Conservation (phyloP, 2,797 vertebrate species). For the Falco columbarius region DNA sequence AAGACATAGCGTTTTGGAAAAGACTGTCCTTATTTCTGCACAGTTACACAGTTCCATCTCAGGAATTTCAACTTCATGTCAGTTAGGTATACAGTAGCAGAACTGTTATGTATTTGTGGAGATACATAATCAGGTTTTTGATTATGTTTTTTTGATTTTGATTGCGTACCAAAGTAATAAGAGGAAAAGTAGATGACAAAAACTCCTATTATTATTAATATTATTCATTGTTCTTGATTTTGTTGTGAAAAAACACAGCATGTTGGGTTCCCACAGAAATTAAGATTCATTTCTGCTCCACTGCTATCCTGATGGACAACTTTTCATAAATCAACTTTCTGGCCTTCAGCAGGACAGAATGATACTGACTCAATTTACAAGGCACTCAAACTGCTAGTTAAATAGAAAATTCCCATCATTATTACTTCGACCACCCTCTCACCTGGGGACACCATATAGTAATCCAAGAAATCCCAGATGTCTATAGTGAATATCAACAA, state of each 20-base stretch:
- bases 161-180: not conserved
- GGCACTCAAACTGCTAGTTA: not conserved
- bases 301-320: not conserved
- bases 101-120: not conserved
- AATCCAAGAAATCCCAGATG: not conserved
- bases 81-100: not conserved
- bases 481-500: not conserved
- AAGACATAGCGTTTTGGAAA: not conserved
- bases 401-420: not conserved
- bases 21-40: not conserved
- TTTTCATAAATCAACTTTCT: not conserved
- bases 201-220: not conserved
- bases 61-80: not conserved
- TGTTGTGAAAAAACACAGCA: not conserved
- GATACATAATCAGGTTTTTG: not conserved
- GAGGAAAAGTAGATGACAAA: not conserved
- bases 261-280: not conserved
- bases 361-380: not conserved
- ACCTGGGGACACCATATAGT: not conserved
- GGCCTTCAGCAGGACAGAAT: not conserved
- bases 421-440: not conserved
- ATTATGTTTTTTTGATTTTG: not conserved
- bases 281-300: not conserved
- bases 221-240: not conserved
- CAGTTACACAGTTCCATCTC: not conserved